Percentiles rank a stretch among this genome's conserved stretches.
Evolutionary conservation across 2,888 invertebrate genomes (phyloP).

Genomic region (Hemaris fuciformis): DNA sequence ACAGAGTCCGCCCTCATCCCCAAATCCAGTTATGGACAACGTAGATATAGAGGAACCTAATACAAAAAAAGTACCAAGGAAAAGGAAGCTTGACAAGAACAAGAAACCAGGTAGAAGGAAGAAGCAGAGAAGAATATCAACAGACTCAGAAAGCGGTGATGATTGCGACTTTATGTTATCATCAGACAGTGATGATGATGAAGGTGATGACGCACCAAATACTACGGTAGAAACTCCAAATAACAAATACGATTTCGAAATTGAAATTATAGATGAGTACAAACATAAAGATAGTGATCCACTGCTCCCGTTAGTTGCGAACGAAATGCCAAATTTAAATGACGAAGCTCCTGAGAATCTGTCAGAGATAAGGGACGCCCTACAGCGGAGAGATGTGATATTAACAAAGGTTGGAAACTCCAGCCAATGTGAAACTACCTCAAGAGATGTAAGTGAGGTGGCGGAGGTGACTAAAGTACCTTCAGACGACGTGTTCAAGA

Average conservation of each 20-base stretch:
- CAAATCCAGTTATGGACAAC: no score
- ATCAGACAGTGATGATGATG: neutral
- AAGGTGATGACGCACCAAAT: neutral
- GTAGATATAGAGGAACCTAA: no score
- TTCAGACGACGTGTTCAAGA: neutral
- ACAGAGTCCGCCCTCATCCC: neutral
- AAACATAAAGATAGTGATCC: neutral
- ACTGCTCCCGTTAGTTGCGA: neutral
- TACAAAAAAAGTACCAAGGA: neutral
- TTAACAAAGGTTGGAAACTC: neutral
- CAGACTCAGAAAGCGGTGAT: neutral
- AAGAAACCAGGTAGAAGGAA: neutral
- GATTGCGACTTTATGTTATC: neutral
- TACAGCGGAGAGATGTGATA: neutral
- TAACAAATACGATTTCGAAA: neutral
- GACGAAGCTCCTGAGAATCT: neutral
- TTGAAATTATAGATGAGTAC: constrained; percentile 3
- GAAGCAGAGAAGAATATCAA: neutral
- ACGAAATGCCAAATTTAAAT: neutral
- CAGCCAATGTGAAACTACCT: neutral
- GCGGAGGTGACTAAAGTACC: neutral
- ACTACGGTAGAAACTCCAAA: neutral
- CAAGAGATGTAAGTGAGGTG: neutral
- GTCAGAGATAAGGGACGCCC: constrained; percentile 6
- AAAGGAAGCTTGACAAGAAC: neutral